Evolutionary conservation across 1,140 invertebrate genomes (phyloP).

Genomic region (Drosophila miranda): DNA sequence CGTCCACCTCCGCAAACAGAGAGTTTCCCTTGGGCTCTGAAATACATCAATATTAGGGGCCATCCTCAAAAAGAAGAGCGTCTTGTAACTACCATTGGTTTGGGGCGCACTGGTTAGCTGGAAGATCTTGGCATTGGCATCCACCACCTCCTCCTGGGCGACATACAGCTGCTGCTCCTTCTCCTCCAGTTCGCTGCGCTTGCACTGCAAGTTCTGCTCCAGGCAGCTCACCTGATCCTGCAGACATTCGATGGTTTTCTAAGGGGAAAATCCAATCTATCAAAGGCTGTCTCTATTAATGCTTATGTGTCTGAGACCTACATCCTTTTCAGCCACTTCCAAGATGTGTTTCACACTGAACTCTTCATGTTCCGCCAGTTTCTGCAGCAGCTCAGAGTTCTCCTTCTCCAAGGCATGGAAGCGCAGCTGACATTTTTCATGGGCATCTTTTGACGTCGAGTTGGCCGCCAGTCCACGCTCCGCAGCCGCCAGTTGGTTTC

Average conservation of each 20-base stretch:
- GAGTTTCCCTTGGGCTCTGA: slow-evolving; percentile 83
- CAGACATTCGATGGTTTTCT: slow-evolving; percentile 74
- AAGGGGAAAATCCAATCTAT: not conserved
- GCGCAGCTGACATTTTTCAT: slow-evolving; percentile 50
- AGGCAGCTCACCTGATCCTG: slow-evolving; percentile 70
- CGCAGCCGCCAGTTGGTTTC: slow-evolving; percentile 34
- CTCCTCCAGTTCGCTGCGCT: slow-evolving; percentile 74
- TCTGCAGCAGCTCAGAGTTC: slow-evolving; percentile 70
- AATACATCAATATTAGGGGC: not conserved
- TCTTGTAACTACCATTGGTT: slow-evolving; percentile 46
- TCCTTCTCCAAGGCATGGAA: slow-evolving; percentile 52
- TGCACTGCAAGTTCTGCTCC: slow-evolving; percentile 70
- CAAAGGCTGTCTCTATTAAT: not conserved
- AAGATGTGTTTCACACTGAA: slow-evolving; percentile 53
- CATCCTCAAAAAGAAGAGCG: too few species aligned
- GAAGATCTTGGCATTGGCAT: slow-evolving; percentile 72
- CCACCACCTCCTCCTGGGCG: slow-evolving; percentile 72
- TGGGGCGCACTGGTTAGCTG: slow-evolving; percentile 57
- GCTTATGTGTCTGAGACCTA: slow-evolving; percentile 1
- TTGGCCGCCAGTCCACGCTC: slow-evolving; percentile 15
- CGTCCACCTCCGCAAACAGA: slow-evolving; percentile 84
- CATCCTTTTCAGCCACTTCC: slow-evolving; percentile 69
- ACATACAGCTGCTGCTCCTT: slow-evolving; percentile 70
- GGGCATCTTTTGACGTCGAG: slow-evolving; percentile 13
- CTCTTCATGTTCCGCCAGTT: slow-evolving; percentile 67